These are phyloP conservation scores for Alaudala cheleensis DNA, from an alignment of 2,113 vertebrate species.

Conservation along the genomic window DNA sequence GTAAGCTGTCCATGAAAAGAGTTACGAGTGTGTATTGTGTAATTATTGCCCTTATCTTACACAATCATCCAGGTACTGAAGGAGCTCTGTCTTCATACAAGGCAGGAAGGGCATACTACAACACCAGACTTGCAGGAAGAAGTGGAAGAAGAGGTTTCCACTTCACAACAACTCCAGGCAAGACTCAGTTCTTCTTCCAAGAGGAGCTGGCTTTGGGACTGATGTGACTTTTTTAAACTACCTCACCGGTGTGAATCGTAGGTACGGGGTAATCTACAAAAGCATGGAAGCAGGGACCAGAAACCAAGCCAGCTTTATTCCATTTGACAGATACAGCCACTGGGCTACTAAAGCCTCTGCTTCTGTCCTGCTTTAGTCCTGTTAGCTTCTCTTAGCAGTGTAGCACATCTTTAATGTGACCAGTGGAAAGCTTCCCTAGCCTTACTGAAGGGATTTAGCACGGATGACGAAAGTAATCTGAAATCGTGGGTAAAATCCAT, in stretches of 20 bases:
- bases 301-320: not conserved
- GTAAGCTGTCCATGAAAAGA: conserved; percentile 1
- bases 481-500: not conserved
- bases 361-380: not conserved
- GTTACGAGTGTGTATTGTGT: not conserved
- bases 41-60: conserved; percentile 43
- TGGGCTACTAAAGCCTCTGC: not conserved
- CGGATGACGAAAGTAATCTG: not conserved
- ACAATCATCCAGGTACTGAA: not conserved
- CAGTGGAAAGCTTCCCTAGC: not conserved
- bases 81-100: not conserved
- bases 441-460: not conserved
- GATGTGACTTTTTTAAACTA: not conserved
- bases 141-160: not conserved
- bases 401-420: not conserved
- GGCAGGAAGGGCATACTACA: not conserved
- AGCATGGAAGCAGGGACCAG: not conserved
- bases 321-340: not conserved
- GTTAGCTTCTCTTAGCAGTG: not conserved
- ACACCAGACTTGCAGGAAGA: not conserved
- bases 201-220: not conserved
- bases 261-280: not conserved
- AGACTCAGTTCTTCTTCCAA: conserved; percentile 6
- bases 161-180: not conserved
- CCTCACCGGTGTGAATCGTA: not conserved